These are phyloP conservation scores for Stegophylla sp. DNA, from an alignment of 2,888 invertebrate species.

Conservation along the genomic window DNA sequence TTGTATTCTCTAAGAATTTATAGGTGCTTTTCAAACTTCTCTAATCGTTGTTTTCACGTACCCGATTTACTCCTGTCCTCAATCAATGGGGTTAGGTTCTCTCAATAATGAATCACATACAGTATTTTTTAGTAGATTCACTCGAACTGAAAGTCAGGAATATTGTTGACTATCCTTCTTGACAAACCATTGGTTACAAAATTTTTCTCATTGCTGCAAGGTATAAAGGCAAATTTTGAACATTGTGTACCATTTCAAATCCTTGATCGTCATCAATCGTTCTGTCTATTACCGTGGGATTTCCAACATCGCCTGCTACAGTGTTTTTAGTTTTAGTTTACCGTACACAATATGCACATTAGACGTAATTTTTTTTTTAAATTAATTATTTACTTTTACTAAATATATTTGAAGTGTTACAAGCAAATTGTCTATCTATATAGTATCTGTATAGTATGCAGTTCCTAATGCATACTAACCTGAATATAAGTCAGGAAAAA, in stretches of 20 bases:
- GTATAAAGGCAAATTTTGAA: conserved; percentile 6
- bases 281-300: neutral
- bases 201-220: neutral
- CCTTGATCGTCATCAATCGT: conserved; percentile 1
- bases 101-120: no score
- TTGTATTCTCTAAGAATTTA: neutral
- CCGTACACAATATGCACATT: neutral
- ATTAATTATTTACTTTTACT: conserved; percentile 16
- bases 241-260: neutral
- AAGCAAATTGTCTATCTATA: conserved; percentile 2
- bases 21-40: neutral
- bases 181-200: neutral
- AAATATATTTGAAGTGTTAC: neutral
- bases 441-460: no score
- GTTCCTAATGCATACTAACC: neutral
- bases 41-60: neutral
- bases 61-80: neutral
- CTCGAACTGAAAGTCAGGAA: neutral
- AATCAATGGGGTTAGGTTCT: neutral
- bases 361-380: neutral
- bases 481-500: neutral
- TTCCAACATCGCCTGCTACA: neutral
- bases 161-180: neutral
- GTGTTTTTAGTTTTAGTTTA: neutral
- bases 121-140: neutral